Conservation (phyloP, 1,140 invertebrate genomes). For the Apocrypta bakeri region DNA sequence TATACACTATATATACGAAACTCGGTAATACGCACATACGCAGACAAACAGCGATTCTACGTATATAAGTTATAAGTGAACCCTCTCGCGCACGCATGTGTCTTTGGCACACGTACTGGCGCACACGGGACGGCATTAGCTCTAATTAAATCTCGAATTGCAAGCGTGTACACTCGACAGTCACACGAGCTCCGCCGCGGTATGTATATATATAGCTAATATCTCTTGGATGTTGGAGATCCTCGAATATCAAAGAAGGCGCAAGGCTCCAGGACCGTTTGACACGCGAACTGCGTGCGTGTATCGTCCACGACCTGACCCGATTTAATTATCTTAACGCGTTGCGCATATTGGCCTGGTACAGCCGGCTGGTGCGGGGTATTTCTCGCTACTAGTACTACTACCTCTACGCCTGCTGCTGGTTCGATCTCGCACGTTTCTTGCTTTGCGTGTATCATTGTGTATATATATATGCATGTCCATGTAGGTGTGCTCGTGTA, state of each 20-base stretch:
- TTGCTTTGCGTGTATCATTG: no score
- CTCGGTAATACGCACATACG: no score
- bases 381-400: no score
- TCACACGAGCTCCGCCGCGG: background rate
- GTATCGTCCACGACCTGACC: conserved; percentile 42
- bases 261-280: conserved; percentile 52
- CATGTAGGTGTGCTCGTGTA: background rate
- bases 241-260: conserved; percentile 67
- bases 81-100: conserved; percentile 54
- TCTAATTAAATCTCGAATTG: conserved; percentile 69
- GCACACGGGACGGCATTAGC: conserved; percentile 53
- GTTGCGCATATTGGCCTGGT: conserved; percentile 7
- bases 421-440: no score
- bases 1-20: background rate
- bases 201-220: background rate
- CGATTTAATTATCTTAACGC: conserved; percentile 57
- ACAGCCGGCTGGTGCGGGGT: background rate
- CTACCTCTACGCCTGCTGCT: background rate
- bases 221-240: conserved; percentile 14
- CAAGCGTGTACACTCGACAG: conserved; percentile 26
- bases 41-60: no score
- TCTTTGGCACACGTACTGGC: background rate
- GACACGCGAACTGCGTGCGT: conserved; percentile 58
- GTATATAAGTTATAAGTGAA: conserved; percentile 58
- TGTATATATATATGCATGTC: background rate